phyloP scores from a whole-genome alignment of 2,888 invertebrate genomes.

The Argyresthia goedartella region DNA sequence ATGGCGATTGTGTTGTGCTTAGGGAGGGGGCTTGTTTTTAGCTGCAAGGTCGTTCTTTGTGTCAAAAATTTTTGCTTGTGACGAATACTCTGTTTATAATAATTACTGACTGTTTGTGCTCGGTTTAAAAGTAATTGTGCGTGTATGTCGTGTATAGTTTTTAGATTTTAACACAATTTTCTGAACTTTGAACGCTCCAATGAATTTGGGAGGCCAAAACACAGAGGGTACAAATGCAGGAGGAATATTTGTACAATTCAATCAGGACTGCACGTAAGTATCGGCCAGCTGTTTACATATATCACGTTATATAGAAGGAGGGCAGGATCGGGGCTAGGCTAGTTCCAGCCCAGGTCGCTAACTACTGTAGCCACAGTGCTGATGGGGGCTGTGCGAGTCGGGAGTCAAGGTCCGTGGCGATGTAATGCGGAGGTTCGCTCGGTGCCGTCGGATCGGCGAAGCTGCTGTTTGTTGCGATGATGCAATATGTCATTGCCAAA shows the following conservation, averaged over 20 bases:
- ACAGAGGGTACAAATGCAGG: slow-evolving; percentile 83
- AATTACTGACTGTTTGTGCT: slow-evolving; percentile 52
- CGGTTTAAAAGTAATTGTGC: slow-evolving; percentile 38
- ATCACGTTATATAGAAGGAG: background rate
- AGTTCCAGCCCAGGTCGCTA: too few relatives aligned
- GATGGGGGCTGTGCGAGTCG: too few relatives aligned
- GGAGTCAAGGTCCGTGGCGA: slow-evolving; percentile 5
- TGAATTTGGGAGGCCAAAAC: slow-evolving; percentile 84
- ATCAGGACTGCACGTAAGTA: slow-evolving; percentile 98
- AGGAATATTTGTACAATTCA: slow-evolving; percentile 95
- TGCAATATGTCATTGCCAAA: slow-evolving; percentile 60
- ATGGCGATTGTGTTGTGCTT: slow-evolving; percentile 21
- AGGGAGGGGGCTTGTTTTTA: slow-evolving; percentile 66
- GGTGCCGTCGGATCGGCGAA: slow-evolving; percentile 4
- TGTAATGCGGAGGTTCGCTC: too few relatives aligned
- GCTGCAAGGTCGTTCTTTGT: slow-evolving; percentile 77
- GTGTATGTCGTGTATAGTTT: slow-evolving; percentile 44
- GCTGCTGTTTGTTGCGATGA: slow-evolving; percentile 29
- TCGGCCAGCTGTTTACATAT: background rate
- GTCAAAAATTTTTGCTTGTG: slow-evolving; percentile 63
- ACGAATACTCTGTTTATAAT: slow-evolving; percentile 51
- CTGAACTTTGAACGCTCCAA: slow-evolving; percentile 74
- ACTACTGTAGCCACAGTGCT: too few relatives aligned
- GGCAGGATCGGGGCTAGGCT: too few relatives aligned
- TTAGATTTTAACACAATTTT: slow-evolving; percentile 39